Evolutionary conservation across 2,797 vertebrate species (phyloP).

Genomic region (Sebastes vulpes): DNA sequence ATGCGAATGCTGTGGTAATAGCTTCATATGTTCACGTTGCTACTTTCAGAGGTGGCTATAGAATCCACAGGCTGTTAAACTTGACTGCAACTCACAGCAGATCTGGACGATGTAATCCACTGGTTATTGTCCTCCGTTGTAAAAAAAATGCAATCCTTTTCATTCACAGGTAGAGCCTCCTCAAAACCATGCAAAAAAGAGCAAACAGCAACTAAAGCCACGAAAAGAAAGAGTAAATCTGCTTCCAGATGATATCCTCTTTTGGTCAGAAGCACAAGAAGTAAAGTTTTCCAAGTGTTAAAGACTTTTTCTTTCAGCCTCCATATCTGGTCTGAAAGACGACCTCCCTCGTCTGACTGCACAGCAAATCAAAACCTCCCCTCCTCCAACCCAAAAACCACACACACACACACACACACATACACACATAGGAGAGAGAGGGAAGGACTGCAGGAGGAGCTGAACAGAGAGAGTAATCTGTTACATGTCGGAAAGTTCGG

Average conservation of each 20-base stretch:
- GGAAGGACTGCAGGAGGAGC: conserved; percentile 61
- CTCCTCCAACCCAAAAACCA: conserved; percentile 58
- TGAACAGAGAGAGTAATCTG: conserved; percentile 32
- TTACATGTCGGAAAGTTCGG: conserved; percentile 45
- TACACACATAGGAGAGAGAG: conserved; percentile 33
- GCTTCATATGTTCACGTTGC: not conserved
- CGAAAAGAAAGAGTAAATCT: not conserved
- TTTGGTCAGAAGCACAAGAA: not conserved
- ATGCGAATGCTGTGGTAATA: not conserved
- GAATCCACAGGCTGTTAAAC: not conserved
- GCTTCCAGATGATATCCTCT: not conserved
- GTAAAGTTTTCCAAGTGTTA: conserved; percentile 15
- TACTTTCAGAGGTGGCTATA: not conserved
- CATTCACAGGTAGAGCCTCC: conserved; percentile 39
- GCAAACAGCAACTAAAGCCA: not conserved
- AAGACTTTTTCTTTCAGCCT: conserved; percentile 56
- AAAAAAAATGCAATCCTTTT: conserved; percentile 7
- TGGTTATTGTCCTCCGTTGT: conserved; percentile 6
- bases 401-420: conserved; percentile 19
- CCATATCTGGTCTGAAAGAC: conserved; percentile 73
- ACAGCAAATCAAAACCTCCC: conserved; percentile 71
- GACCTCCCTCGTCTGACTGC: conserved; percentile 74
- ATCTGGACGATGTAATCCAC: conserved; percentile 26
- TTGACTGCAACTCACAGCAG: conserved; percentile 27
- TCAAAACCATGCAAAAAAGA: not conserved